These are phyloP conservation scores for Smutsia temminckii DNA, from an alignment of 2,797 vertebrate genomes.

Conservation along the genomic window DNA sequence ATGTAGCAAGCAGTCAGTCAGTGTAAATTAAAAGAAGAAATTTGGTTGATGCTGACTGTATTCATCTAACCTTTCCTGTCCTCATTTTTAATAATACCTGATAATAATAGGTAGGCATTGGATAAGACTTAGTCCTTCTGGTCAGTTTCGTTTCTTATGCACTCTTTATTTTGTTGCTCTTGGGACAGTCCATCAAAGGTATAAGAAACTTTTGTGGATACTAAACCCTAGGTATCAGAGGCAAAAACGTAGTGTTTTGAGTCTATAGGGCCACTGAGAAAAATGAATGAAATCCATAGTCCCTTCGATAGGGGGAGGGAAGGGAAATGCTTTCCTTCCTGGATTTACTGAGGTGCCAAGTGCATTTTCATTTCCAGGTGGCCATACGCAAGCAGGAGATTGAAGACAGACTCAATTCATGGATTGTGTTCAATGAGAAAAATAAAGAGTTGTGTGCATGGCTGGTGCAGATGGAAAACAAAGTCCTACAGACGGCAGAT, in stretches of 20 bases:
- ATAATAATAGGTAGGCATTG: neutral
- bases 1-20: neutral
- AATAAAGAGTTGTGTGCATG: slow-evolving; percentile 96
- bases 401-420: slow-evolving; percentile 93
- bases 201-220: neutral
- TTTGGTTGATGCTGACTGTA: neutral
- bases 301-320: neutral
- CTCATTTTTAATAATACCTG: neutral
- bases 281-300: neutral
- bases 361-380: slow-evolving; percentile 85
- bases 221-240: neutral
- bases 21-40: neutral
- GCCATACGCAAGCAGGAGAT: slow-evolving; percentile 94
- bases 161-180: neutral
- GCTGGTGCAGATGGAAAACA: slow-evolving; percentile 96
- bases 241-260: neutral
- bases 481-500: slow-evolving; percentile 91
- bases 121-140: neutral
- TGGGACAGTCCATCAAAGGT: neutral
- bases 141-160: neutral
- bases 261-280: neutral
- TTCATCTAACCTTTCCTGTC: neutral
- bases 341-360: neutral
- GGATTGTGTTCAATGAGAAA: slow-evolving; percentile 95
- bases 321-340: neutral